Evolutionary conservation across 2,888 invertebrate species (phyloP), one percentile per base, ranked within the genome.

Genomic region (Chymomyza procnemis): DNA sequence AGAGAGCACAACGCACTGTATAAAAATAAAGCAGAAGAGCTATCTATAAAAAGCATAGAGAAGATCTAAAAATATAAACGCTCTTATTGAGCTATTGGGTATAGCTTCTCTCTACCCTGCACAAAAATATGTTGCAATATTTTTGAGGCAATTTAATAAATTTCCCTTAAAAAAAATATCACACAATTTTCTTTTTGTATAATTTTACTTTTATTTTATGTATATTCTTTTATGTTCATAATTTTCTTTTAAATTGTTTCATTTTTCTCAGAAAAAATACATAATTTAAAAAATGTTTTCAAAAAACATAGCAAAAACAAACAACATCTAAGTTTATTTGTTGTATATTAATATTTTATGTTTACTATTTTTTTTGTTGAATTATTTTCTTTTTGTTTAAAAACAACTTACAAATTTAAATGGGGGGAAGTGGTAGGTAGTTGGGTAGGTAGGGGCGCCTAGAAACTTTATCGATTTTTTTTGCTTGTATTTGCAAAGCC

Each of bases 191-290:
- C 61, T 86, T 82, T 75, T 79, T 85, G 70, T 65, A 56, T 22
- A 73, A 61, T 21, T 56, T 52, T 69, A 59, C 46, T 63, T 47
- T 64, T 58, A 50, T 58, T 30, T 56, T 63, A 59, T 66, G 34
- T 41, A 41, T 41, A 41, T 41, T 9, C 3, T 41, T 41, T 41
- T 41, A 41, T 12, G 34, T 68, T 71, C 56, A 66, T 71, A 57
- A 65, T 77, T 68, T 61, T 56, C 74, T 73, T 80, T 80, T 76
- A 83, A 78, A 74, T 75, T 65, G 64, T 71, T 80, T 76, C 71
- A 81, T 82, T 82, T 41, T 82, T 84, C 82, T 84, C 85, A 84
- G 85, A 86, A 82, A 82, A 84, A 68, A 66, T 41, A 71, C 58
- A 66, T 54, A 64, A 57, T 71, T 48, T 62, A 62, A 64, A 68